phyloP scores from a whole-genome alignment of 2,113 vertebrate species.

The Anarrhichthys ocellatus region DNA sequence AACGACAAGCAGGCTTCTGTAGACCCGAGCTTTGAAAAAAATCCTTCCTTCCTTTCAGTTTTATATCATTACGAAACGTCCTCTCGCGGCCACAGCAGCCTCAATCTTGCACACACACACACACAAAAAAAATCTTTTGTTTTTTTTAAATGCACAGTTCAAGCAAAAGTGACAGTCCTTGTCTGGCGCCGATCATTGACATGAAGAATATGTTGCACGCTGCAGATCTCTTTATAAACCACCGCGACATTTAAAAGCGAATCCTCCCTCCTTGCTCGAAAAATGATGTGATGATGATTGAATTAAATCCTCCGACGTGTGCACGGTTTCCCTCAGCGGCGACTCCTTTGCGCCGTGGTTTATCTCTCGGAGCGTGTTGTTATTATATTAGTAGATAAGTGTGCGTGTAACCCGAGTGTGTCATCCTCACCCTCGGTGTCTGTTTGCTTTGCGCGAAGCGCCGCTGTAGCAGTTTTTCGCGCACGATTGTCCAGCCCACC shows the following conservation, averaged over 20 bases:
- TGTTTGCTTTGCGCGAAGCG: constrained; percentile 68
- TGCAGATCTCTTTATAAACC: constrained; percentile 33
- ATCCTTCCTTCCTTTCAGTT: constrained; percentile 84
- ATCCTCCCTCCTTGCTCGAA: constrained; percentile 24
- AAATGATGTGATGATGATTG: constrained; percentile 42
- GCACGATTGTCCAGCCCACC: constrained; percentile 75
- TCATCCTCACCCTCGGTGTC: constrained; percentile 69
- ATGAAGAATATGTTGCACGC: constrained; percentile 55
- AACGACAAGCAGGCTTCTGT: constrained; percentile 72
- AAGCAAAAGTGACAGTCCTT: constrained; percentile 65
- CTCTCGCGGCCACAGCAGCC: constrained; percentile 57
- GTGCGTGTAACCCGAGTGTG: constrained; percentile 67
- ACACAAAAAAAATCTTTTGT: constrained; percentile 21
- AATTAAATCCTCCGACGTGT: constrained; percentile 54
- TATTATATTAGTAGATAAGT: constrained; percentile 68
- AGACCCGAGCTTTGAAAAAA: constrained; percentile 57
- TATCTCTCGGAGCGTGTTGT: constrained; percentile 64
- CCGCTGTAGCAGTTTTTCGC: constrained; percentile 59
- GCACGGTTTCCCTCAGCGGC: constrained; percentile 42
- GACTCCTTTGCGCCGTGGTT: constrained; percentile 61
- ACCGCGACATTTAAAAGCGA: constrained; percentile 29
- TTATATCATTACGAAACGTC: constrained; percentile 84
- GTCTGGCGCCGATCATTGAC: constrained; percentile 66
- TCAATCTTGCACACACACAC: constrained; percentile 37
- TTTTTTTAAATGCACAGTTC: constrained; percentile 21